Evolutionary conservation across 2,888 invertebrate genomes (phyloP), one percentile per base, ranked within the genome.

Genomic region (Hirtodrosophila confusa): DNA sequence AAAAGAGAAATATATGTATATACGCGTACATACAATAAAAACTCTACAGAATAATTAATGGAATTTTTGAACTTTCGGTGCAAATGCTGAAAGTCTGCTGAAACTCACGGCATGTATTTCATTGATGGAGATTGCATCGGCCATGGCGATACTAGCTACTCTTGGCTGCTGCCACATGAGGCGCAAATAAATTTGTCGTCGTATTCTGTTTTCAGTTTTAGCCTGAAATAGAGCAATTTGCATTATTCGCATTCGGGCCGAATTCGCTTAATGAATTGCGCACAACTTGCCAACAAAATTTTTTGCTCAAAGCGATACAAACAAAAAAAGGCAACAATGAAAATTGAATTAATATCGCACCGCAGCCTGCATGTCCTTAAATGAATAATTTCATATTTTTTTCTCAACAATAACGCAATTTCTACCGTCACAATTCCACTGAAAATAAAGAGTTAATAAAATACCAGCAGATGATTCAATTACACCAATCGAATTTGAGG

Each of bases 181-280:
- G 63, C 63, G 51, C 80, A 80, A 83, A 80, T 84, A 80, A 78
- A 80, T 84, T 80, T 80, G 84, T 80, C 80, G 84, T 84, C 84
- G 84, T 69, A 51, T 33, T 55, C 45, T 7, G 51, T 33, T 64
- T 62, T 41, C 53, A 57, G 56, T 72, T 17, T 17, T 71, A 67
- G 65, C 69, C 78, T 62, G 77, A 80, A 80, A 85, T 80, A 80
- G 82, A 80, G 85, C 85, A 80, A 80, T 80, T 80, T 80, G 77
- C 80, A 80, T 80, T 85, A 80, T 80, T 85, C 82, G 74, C 80
- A 85, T 84, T 80, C 85, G 63, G 50, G 67, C 57, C 62, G 80
- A 80, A 75, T 83, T 80, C 76, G 65, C 65, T 82, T 80, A 80
- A 80, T 80, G 80, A 80, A 80, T 80, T 80, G 80, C 85, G 41